phyloP scores from a whole-genome alignment of 2,113 vertebrate genomes.

The Pygathrix nemaeus region DNA sequence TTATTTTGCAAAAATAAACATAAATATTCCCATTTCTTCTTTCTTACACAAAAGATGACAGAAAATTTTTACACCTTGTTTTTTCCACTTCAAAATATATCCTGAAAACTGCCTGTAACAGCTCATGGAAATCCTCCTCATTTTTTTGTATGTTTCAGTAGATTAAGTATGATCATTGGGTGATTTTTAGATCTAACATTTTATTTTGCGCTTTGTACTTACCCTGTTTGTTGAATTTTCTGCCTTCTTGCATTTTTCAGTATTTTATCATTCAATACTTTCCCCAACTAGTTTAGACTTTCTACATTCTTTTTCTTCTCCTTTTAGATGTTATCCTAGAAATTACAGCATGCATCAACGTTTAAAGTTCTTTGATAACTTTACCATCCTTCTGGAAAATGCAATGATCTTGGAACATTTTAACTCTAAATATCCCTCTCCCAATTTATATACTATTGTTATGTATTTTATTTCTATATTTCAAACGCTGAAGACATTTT shows the following conservation, averaged over 20 bases:
- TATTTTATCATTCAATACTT: constrained; percentile 10
- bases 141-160: not conserved
- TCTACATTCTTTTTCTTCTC: not conserved
- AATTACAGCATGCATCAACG: not conserved
- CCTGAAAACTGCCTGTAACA: not conserved
- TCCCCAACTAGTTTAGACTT: not conserved
- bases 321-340: not conserved
- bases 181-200: constrained; percentile 23
- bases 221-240: not conserved
- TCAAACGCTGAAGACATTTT: not conserved
- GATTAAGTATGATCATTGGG: not conserved
- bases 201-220: not conserved
- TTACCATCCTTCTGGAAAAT: not conserved
- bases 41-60: not conserved
- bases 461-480: not conserved
- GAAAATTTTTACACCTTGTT: not conserved
- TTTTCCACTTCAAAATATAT: constrained; percentile 20
- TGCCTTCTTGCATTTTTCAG: not conserved
- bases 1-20: constrained; percentile 13
- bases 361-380: not conserved
- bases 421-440: not conserved
- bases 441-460: not conserved
- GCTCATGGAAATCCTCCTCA: not conserved
- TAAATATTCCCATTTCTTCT: not conserved
- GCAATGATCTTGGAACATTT: not conserved